These are phyloP conservation scores for Chloroceryle aenea DNA, from an alignment of 2,113 vertebrate species.

Conservation along the genomic window DNA sequence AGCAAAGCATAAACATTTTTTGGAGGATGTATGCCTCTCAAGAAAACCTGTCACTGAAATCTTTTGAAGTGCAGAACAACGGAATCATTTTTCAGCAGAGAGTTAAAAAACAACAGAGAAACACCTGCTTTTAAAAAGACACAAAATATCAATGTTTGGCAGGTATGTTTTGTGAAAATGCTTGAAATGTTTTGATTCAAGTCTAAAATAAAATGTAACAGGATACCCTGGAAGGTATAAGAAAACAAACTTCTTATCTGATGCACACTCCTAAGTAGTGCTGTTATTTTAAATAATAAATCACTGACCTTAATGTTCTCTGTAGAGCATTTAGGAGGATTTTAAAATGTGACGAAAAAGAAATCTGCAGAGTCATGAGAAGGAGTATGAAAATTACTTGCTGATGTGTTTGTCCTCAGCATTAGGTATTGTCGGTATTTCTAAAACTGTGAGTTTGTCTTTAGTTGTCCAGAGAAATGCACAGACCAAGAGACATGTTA, in stretches of 20 bases:
- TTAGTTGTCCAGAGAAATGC: not conserved
- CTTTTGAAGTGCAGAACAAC: not conserved
- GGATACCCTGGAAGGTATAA: not conserved
- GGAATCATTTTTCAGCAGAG: not conserved
- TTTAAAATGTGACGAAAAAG: not conserved
- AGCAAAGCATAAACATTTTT: not conserved
- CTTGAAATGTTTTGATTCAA: not conserved
- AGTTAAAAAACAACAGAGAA: not conserved
- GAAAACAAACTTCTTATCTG: not conserved
- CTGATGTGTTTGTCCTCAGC: not conserved
- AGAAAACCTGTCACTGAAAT: not conserved
- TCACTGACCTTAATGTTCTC: not conserved
- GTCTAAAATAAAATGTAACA: not conserved
- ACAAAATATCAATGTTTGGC: not conserved
- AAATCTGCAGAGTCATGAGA: not conserved
- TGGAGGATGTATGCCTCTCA: not conserved
- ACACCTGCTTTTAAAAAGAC: not conserved
- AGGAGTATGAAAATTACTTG: not conserved
- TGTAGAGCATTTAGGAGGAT: not conserved
- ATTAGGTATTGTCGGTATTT: not conserved
- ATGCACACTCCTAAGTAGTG: not conserved
- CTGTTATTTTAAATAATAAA: not conserved
- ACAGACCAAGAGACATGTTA: not conserved
- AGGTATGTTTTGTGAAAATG: not conserved
- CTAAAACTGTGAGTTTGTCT: not conserved